These are phyloP conservation scores for Rhinogobius similis DNA, from an alignment of 2,113 vertebrate genomes.

Conservation along the genomic window DNA sequence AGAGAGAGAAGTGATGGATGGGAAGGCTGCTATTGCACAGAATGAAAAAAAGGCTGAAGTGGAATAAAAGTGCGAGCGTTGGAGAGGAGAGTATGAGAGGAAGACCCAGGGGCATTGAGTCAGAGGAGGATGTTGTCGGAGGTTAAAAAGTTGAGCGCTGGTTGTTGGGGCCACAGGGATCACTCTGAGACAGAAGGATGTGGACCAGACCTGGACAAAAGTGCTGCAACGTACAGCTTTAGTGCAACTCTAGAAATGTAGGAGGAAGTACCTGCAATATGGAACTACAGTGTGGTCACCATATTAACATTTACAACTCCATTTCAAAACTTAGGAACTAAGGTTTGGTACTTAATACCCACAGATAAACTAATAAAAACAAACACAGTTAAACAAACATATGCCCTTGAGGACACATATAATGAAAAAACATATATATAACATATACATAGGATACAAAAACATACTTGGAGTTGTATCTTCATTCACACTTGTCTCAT, in stretches of 20 bases:
- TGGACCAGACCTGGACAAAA: neutral
- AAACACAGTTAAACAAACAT: too few species aligned
- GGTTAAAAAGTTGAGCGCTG: slow-evolving; percentile 45
- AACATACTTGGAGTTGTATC: too few species aligned
- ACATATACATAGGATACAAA: too few species aligned
- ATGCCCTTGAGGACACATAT: too few species aligned
- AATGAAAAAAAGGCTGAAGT: slow-evolving; percentile 51
- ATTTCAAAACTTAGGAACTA: too few species aligned
- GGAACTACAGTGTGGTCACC: too few species aligned
- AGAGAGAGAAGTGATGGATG: slow-evolving; percentile 51
- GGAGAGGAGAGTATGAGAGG: neutral
- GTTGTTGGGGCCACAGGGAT: slow-evolving; percentile 43
- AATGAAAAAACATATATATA: too few species aligned
- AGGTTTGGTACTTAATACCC: too few species aligned
- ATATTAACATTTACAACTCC: too few species aligned
- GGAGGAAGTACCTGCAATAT: neutral
- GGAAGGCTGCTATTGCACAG: slow-evolving; percentile 22
- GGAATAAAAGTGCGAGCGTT: neutral
- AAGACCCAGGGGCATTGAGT: slow-evolving; percentile 34
- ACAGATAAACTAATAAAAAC: too few species aligned
- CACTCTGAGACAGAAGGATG: slow-evolving; percentile 24
- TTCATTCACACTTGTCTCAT: too few species aligned
- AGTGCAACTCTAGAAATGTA: too few species aligned
- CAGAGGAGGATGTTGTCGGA: slow-evolving; percentile 41
- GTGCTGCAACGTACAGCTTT: neutral